Conservation (phyloP, 64 coral and sea anemone genomes). For the Dendrophyllia cribrosa region DNA sequence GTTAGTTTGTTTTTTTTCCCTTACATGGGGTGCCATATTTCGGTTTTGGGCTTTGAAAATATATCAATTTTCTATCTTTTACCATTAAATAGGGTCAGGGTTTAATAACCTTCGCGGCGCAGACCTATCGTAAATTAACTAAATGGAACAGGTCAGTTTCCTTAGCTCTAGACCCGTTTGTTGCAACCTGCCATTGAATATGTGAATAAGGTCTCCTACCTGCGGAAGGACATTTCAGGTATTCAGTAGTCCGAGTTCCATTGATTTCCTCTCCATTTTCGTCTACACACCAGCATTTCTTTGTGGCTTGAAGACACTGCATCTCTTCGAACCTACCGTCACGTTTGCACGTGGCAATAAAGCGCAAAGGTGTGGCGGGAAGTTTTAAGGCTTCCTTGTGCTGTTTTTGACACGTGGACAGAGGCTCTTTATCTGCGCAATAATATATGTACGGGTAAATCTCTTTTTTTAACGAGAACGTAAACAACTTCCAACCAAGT, state of each 20-base stretch:
- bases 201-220: slow-evolving; percentile 14
- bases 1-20: too few species aligned
- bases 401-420: slow-evolving; percentile 36
- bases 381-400: background rate
- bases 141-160: too few species aligned
- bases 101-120: too few species aligned
- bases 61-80: too few species aligned
- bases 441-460: too few species aligned
- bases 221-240: slow-evolving; percentile 62
- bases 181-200: background rate
- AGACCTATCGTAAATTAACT: too few species aligned
- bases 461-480: too few species aligned
- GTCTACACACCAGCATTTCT: slow-evolving; percentile 86
- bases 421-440: slow-evolving; percentile 4
- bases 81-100: too few species aligned
- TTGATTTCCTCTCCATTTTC: slow-evolving; percentile 48
- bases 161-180: too few species aligned
- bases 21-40: too few species aligned
- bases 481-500: too few species aligned
- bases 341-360: slow-evolving; percentile 64
- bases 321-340: slow-evolving; percentile 88
- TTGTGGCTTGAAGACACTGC: slow-evolving; percentile 56
- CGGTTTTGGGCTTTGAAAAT: too few species aligned
- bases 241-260: slow-evolving; percentile 61
- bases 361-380: background rate